phyloP scores from a whole-genome alignment of 2,888 invertebrate genomes.

The Drosophila buzzatii region DNA sequence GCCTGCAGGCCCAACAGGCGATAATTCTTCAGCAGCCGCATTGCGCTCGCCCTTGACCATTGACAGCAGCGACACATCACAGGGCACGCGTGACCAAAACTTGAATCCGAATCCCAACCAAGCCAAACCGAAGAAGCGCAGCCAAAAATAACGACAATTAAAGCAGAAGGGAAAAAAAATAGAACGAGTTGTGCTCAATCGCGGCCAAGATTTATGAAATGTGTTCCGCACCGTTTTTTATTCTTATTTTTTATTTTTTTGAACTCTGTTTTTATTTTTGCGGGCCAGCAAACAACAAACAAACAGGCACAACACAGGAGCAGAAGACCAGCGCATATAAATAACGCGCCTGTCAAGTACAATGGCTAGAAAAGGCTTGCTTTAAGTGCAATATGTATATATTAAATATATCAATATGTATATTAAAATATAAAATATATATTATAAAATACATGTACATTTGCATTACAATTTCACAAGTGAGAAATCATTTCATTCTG shows the following conservation, averaged over 20 bases:
- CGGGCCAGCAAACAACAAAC: conserved; percentile 28
- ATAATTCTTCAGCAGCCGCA: conserved; percentile 19
- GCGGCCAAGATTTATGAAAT: conserved; percentile 75
- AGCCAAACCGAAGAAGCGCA: conserved; percentile 23
- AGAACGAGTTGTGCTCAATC: conserved; percentile 68
- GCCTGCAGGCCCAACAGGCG: background rate
- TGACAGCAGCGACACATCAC: conserved; percentile 19
- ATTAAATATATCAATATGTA: too few species aligned
- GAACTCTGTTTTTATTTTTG: conserved; percentile 4
- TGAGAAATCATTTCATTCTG: too few species aligned
- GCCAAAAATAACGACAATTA: conserved; percentile 61
- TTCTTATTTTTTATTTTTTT: background rate
- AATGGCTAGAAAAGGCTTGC: conserved; percentile 39
- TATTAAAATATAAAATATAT: too few species aligned
- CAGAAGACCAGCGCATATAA: conserved; percentile 56
- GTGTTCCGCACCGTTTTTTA: conserved; percentile 55
- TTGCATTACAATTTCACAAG: too few species aligned
- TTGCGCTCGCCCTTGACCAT: conserved; percentile 18
- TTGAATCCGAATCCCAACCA: background rate
- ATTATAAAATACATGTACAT: background rate
- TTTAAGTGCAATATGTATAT: background rate
- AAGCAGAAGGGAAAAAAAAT: conserved; percentile 26
- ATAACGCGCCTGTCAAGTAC: conserved; percentile 49
- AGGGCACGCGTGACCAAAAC: conserved; percentile 20
- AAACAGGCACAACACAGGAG: conserved; percentile 8